These are phyloP conservation scores for Atopsyche davidsoni DNA, from an alignment of 1,140 invertebrate genomes.

Conservation along the genomic window DNA sequence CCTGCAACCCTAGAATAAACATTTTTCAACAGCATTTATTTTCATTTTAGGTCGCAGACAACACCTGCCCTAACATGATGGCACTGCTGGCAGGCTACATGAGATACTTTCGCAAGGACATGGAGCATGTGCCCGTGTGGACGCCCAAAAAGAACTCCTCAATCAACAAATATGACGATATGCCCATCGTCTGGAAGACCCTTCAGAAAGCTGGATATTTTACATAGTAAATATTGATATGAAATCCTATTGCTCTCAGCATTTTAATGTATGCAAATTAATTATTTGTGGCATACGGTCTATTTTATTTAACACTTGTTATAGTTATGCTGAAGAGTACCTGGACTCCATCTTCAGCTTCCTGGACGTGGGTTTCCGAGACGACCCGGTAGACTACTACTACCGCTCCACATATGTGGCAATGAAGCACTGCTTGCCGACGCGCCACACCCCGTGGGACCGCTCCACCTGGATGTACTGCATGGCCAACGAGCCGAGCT, in stretches of 20 bases:
- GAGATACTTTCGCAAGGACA: constrained; percentile 16
- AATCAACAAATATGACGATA: constrained; percentile 52
- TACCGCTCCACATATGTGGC: constrained; percentile 23
- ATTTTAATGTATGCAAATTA: background rate
- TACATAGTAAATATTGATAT: constrained; percentile 38
- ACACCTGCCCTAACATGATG: constrained; percentile 64
- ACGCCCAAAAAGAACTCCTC: constrained; percentile 33
- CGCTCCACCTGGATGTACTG: constrained; percentile 26
- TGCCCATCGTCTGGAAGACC: constrained; percentile 62
- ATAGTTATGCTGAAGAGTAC: constrained; percentile 27
- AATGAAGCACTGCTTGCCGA: constrained; percentile 18
- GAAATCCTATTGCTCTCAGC: too few species aligned
- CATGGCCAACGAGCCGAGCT: constrained; percentile 25
- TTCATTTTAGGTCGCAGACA: constrained; percentile 54
- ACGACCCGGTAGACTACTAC: constrained; percentile 29
- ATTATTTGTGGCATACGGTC: background rate
- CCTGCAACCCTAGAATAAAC: too few species aligned
- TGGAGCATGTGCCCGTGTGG: constrained; percentile 23
- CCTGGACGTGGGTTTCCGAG: constrained; percentile 21
- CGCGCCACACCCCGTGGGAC: constrained; percentile 21
- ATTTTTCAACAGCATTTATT: too few species aligned
- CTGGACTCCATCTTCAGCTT: constrained; percentile 23
- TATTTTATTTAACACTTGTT: constrained; percentile 9
- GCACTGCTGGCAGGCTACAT: constrained; percentile 51
- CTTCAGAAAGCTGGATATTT: constrained; percentile 54